Percentiles rank a stretch among this genome's conserved stretches.
phyloP scores from a whole-genome alignment of 2,888 invertebrate genomes.

The Coleophora deauratella region DNA sequence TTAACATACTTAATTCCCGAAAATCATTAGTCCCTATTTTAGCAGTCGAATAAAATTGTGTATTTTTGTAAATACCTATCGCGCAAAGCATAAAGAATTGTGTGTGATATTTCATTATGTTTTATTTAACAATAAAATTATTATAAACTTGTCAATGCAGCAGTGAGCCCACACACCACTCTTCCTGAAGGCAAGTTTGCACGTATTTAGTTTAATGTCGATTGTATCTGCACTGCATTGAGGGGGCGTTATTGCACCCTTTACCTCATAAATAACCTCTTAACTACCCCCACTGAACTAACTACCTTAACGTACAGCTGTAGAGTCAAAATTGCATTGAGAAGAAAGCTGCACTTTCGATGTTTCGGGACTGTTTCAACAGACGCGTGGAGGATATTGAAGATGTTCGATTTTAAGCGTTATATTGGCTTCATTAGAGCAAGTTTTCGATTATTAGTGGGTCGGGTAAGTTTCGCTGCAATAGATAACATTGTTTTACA shows the following conservation, averaged over 20 bases:
- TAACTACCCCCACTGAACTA: conserved; percentile 18
- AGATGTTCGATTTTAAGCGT: conserved; percentile 19
- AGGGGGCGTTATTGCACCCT: conserved; percentile 48
- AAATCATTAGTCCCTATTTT: too few relatives aligned
- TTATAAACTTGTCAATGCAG: too few relatives aligned
- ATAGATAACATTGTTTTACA: conserved; percentile 54
- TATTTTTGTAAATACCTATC: too few relatives aligned
- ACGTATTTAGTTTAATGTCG: conserved; percentile 48
- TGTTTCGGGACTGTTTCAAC: conserved; percentile 13
- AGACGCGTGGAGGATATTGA: conserved; percentile 1
- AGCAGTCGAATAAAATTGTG: too few relatives aligned
- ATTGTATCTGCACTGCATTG: conserved; percentile 38
- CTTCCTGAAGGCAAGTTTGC: conserved; percentile 30
- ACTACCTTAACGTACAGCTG: conserved; percentile 18
- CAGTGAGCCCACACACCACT: conserved; percentile 24
- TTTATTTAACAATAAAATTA: too few relatives aligned
- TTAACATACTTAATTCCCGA: too few relatives aligned
- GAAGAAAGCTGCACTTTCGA: conserved; percentile 17
- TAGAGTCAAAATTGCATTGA: conserved; percentile 22
- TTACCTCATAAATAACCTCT: conserved; percentile 43
- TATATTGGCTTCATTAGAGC: conserved; percentile 17
- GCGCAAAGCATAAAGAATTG: too few relatives aligned
- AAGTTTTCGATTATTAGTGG: conserved; percentile 23
- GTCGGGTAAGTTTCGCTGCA: conserved; percentile 11
- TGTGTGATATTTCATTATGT: too few relatives aligned